A percentile compares a stretch with the other conserved stretches of the same genome.
phyloP scores from a whole-genome alignment of 1,140 invertebrate genomes.

The Centruroides vittatus region DNA sequence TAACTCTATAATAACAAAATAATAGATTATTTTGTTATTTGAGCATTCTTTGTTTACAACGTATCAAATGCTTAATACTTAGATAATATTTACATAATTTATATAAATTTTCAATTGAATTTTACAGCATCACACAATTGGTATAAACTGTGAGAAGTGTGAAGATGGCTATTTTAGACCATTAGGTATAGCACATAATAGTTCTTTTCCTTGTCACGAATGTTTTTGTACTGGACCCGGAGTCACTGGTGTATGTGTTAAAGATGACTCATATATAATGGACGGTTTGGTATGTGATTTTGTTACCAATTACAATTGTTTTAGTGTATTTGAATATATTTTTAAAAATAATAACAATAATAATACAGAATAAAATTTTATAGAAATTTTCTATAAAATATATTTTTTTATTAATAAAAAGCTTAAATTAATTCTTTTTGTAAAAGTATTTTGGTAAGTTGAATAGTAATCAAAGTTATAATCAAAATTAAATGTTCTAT shows the following conservation, averaged over 20 bases:
- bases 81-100: too few species aligned
- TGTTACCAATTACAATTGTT: not conserved
- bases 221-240: constrained; percentile 64
- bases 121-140: constrained; percentile 46
- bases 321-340: not conserved
- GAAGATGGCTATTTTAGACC: constrained; percentile 37
- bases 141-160: constrained; percentile 80
- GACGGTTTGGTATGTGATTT: constrained; percentile 25
- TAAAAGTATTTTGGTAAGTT: too few species aligned
- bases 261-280: constrained; percentile 28
- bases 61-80: too few species aligned
- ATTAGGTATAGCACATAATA: constrained; percentile 41
- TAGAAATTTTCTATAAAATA: not conserved
- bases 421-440: too few species aligned
- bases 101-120: not conserved
- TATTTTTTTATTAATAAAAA: not conserved
- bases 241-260: constrained; percentile 51
- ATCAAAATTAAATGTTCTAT: too few species aligned
- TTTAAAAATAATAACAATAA: not conserved
- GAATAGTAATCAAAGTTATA: too few species aligned
- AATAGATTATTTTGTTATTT: too few species aligned
- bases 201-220: constrained; percentile 56
- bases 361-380: not conserved
- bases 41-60: too few species aligned
- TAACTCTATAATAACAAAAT: too few species aligned